Evolutionary conservation across 2,888 invertebrate genomes (phyloP), one percentile per base, ranked within the genome.

Genomic region (Strigamia maritima): DNA sequence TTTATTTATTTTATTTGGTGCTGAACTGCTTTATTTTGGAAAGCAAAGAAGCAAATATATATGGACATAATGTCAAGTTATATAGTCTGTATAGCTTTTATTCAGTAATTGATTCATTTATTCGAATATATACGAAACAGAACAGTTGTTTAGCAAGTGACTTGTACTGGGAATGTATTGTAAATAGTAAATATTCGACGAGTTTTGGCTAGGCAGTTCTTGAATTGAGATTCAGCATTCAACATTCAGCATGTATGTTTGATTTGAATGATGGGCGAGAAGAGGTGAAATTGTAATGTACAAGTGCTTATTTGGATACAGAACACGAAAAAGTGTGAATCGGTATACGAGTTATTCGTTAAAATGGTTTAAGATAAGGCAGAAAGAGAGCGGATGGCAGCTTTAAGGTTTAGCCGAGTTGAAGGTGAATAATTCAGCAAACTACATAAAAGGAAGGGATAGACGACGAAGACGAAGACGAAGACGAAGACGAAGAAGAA

Each of bases 381-480:
- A 49, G 49, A 19, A 49, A 49, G 49, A 49, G 49, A n/a, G 49
- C 19, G 49, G 6, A 49, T 19, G 49, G n/a, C 49, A 49, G 49
- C 49, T 49, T 49, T 49, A 49, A 49, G 49, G 49, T 49, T 49
- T 49, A 49, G 49, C 49, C 8, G 49, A 49, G 49, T 49, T 49
- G 49, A 49, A 49, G 49, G 49, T 49, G 49, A 49, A 49, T 49
- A 49, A 49, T 49, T 49, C 49, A 49, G 49, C n/a, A 49, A n/a
- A 49, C 49, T 49, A 19, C 49, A 49, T 49, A 49, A 49, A 49
- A 49, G 49, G 19, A 16, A 44, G 16, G 44, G 14, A n/a, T n/a
- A 44, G 44, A 44, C 8, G 44, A 44, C 8, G 6, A 10, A 44
- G 44, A 16, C 8, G 44, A 44, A 14, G 44, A 44, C 8, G 44